Evolutionary conservation across 2,113 vertebrate genomes (phyloP).

Genomic region (Cinclus mexicanus): DNA sequence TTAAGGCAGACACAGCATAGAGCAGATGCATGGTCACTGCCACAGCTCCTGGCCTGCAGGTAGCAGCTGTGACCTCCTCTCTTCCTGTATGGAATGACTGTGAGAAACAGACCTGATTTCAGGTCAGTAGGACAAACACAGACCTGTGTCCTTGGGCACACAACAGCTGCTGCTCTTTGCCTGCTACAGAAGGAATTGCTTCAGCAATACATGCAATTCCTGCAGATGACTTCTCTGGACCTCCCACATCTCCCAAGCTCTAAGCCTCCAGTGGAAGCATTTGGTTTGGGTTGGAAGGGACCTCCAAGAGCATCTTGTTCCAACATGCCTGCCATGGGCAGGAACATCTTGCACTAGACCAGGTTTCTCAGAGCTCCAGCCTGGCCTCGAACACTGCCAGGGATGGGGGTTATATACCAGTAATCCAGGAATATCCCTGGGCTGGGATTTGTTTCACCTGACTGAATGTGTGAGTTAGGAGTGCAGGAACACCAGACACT

Average conservation of each 20-base stretch:
- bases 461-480: neutral
- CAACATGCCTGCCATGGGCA: neutral
- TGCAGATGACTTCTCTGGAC: neutral
- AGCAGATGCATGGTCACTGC: neutral
- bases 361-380: neutral
- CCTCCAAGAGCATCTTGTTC: neutral
- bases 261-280: neutral
- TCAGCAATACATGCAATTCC: neutral
- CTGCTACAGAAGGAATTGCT: rapidly evolving
- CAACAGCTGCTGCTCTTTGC: neutral
- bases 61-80: neutral
- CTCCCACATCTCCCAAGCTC: neutral
- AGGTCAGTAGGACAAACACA: neutral
- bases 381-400: neutral
- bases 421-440: neutral
- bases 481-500: neutral
- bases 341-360: neutral
- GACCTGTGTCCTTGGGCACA: neutral
- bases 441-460: neutral
- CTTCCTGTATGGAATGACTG: neutral
- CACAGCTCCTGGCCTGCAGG: neutral
- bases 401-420: neutral
- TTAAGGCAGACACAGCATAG: neutral
- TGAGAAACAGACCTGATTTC: neutral
- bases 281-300: neutral